Conservation (phyloP, 2,113 vertebrate species). For the Pachypanchax playfairii region DNA sequence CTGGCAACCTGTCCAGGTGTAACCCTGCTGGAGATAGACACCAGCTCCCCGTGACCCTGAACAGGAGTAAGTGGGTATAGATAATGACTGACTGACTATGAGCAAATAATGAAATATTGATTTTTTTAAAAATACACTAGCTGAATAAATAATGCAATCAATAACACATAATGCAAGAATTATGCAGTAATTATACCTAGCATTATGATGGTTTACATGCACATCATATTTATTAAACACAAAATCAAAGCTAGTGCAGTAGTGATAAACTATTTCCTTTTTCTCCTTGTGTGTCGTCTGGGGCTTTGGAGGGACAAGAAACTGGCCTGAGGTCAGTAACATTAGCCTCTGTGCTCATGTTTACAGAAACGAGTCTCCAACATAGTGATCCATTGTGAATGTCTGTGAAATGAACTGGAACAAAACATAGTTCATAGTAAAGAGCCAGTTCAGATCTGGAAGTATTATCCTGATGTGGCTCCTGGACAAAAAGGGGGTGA, state of each 20-base stretch:
- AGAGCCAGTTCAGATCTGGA: constrained; percentile 24
- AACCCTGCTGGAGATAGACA: too few species aligned
- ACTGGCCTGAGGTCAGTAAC: constrained; percentile 39
- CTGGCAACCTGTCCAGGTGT: too few species aligned
- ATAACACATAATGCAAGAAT: constrained; percentile 22
- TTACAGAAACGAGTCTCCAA: constrained; percentile 18
- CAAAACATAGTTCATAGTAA: constrained; percentile 29
- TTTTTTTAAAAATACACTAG: background rate
- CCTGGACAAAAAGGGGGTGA: constrained; percentile 5
- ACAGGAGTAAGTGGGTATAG: too few species aligned
- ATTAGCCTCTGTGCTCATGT: constrained; percentile 31
- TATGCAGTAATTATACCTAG: too few species aligned
- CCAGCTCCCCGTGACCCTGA: too few species aligned
- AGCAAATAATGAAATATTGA: constrained; percentile 24
- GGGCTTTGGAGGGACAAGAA: constrained; percentile 36
- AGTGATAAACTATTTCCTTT: background rate
- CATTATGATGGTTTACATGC: too few species aligned
- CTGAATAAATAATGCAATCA: constrained; percentile 4
- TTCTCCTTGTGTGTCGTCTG: constrained; percentile 1
- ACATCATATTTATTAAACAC: background rate
- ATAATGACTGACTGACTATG: too few species aligned
- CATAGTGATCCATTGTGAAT: constrained; percentile 53
- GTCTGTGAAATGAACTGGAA: constrained; percentile 39
- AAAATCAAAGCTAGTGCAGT: background rate
- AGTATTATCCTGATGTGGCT: constrained; percentile 22